Conservation (phyloP, 2,797 vertebrate genomes). For the Dallia pectoralis region DNA sequence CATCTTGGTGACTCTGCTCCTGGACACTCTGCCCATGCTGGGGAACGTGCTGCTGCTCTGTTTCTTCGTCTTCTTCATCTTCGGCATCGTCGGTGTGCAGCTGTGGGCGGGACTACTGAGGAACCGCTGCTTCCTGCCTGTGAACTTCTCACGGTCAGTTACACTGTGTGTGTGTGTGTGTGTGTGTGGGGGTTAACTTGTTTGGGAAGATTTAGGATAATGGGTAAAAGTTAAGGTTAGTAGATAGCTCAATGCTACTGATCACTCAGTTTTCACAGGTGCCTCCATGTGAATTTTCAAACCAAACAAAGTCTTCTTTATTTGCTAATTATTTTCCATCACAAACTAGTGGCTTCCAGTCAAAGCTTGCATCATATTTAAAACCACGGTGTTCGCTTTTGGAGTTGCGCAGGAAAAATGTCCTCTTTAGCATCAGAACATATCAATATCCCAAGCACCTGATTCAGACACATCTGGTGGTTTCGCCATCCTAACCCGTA, state of each 20-base stretch:
- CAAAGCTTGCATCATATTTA: no score
- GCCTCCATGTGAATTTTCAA: no score
- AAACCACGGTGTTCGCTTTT: no score
- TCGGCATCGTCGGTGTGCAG: slow-evolving; percentile 88
- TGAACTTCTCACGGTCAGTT: slow-evolving; percentile 95
- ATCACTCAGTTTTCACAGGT: no score
- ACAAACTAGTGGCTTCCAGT: no score
- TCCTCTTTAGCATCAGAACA: no score
- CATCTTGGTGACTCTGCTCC: slow-evolving; percentile 86
- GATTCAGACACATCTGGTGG: no score
- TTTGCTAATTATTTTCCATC: no score
- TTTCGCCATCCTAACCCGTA: no score
- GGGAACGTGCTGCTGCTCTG: slow-evolving; percentile 88
- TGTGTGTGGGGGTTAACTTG: not conserved
- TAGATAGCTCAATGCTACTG: not conserved
- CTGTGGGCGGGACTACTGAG: slow-evolving; percentile 88
- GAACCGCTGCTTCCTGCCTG: slow-evolving; percentile 87
- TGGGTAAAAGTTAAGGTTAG: not conserved
- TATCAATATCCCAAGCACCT: no score
- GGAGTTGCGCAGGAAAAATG: no score
- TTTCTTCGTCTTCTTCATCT: slow-evolving; percentile 92
- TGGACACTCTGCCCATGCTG: slow-evolving; percentile 88
- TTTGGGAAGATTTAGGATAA: not conserved
- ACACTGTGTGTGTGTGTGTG: not conserved
- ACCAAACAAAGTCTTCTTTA: no score